Conservation (phyloP, 2,113 vertebrate genomes). For the Tyto alba region DNA sequence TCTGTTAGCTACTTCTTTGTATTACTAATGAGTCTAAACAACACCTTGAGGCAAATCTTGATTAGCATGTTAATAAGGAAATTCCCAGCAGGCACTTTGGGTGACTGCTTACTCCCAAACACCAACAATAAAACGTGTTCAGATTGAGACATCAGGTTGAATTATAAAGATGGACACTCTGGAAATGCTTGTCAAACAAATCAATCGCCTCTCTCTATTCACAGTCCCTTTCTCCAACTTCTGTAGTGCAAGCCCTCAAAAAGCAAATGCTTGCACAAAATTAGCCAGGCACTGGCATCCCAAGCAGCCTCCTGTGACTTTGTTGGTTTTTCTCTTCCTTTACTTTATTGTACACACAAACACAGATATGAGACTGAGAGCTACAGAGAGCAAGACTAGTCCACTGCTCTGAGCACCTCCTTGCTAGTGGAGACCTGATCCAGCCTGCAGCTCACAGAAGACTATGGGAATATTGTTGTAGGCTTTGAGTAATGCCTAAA, state of each 20-base stretch:
- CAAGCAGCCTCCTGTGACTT: neutral
- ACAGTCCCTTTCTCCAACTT: neutral
- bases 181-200: neutral
- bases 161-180: neutral
- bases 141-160: constrained; percentile 30
- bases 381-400: neutral
- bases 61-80: constrained; percentile 44
- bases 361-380: neutral
- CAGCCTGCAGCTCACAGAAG: neutral
- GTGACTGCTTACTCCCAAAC: neutral
- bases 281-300: neutral
- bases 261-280: neutral
- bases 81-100: neutral
- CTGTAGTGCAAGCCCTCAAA: neutral
- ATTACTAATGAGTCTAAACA: constrained; percentile 24
- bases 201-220: neutral
- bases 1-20: constrained; percentile 1
- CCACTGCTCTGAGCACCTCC: neutral
- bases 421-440: neutral
- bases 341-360: neutral
- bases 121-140: neutral
- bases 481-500: neutral
- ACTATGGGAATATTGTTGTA: neutral
- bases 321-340: neutral
- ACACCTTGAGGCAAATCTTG: constrained; percentile 26